phyloP scores from a whole-genome alignment of 2,113 vertebrate genomes.

The Formicarius rufipectus region DNA sequence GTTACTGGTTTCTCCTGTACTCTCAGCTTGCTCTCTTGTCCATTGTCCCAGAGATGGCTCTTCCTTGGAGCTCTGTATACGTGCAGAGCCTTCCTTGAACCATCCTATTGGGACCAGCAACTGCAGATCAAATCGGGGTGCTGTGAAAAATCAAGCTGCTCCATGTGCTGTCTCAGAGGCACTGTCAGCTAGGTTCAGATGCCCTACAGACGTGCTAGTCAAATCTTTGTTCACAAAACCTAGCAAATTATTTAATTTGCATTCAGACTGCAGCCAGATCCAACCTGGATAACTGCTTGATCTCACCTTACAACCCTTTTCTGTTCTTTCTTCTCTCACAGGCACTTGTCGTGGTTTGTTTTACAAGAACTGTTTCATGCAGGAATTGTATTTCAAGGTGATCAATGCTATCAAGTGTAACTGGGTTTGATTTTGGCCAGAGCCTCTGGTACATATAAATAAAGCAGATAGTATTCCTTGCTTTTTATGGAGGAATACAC shows the following conservation, averaged over 20 bases:
- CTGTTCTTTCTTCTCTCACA: background rate
- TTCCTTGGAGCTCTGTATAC: background rate
- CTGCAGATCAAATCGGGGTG: background rate
- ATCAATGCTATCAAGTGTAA: background rate
- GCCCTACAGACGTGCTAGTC: background rate
- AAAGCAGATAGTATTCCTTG: background rate
- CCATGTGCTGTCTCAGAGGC: rapidly evolving
- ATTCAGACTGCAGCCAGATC: background rate
- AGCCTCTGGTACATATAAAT: background rate
- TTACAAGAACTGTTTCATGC: background rate
- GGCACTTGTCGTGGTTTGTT: background rate
- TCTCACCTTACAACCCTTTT: background rate
- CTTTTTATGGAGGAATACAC: background rate
- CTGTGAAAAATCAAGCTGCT: background rate
- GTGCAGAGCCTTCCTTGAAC: background rate
- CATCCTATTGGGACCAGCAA: background rate
- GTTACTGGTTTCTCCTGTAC: background rate
- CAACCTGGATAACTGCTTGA: background rate
- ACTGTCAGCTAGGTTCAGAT: background rate
- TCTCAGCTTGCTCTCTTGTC: background rate
- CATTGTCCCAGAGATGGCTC: background rate
- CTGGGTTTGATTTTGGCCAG: background rate
- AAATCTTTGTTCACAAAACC: background rate
- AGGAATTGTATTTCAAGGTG: background rate
- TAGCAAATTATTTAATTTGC: background rate